Evolutionary conservation across 1,140 invertebrate genomes (phyloP).

Genomic region (Drosophila ercepeae): DNA sequence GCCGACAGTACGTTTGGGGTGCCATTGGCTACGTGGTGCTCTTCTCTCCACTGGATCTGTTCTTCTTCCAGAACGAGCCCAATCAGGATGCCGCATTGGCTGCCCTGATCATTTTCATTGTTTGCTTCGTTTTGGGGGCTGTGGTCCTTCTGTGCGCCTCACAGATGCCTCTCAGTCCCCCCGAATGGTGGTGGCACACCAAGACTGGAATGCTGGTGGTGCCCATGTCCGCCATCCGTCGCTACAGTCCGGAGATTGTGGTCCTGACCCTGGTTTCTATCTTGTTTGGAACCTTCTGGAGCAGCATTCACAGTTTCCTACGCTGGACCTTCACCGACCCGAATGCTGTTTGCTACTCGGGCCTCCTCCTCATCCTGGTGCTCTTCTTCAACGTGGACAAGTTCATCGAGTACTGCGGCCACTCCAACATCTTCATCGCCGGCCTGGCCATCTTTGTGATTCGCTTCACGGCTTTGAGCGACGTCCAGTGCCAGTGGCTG

Average conservation of each 20-base stretch:
- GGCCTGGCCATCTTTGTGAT: constrained; percentile 92
- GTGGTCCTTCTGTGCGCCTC: constrained; percentile 62
- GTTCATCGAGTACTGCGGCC: constrained; percentile 92
- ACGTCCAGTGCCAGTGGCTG: constrained; percentile 86
- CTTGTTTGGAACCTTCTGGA: constrained; percentile 90
- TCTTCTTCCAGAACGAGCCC: constrained; percentile 64
- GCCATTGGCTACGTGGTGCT: constrained; percentile 89
- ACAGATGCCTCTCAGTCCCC: constrained; percentile 89
- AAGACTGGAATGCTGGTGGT: constrained; percentile 89
- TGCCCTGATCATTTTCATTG: constrained; percentile 86
- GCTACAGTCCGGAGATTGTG: constrained; percentile 89
- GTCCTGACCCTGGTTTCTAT: constrained; percentile 88
- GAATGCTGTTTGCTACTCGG: constrained; percentile 54
- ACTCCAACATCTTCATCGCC: constrained; percentile 92
- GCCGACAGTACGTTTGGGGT: constrained; percentile 91
- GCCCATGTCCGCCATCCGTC: constrained; percentile 89
- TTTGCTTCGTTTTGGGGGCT: constrained; percentile 84
- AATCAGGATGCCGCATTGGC: constrained; percentile 38
- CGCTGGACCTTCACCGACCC: constrained; percentile 85
- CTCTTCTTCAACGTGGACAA: constrained; percentile 91
- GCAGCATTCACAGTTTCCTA: constrained; percentile 90
- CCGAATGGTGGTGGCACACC: constrained; percentile 93
- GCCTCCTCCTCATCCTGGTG: constrained; percentile 87
- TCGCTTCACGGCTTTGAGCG: constrained; percentile 89
- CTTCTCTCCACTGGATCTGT: constrained; percentile 87